Percentiles rank a stretch among this genome's conserved stretches.
Evolutionary conservation across 2,888 invertebrate genomes (phyloP).

Genomic region (Tenodera sinensis): DNA sequence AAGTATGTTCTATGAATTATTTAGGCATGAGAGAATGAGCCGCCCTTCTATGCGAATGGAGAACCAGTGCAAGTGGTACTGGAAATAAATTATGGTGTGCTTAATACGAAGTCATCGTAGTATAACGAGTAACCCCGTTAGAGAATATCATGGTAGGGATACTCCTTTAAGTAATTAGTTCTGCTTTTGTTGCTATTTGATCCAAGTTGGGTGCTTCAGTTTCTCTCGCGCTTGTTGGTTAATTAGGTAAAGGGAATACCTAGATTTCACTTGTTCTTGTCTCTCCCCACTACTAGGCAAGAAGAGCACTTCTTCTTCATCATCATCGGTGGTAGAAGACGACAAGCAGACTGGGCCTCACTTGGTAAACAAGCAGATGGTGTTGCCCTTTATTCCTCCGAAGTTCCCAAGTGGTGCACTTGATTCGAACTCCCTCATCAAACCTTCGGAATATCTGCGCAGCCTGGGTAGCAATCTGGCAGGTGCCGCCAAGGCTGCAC

Average conservation of each 20-base stretch:
- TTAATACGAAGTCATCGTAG: background rate
- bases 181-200: background rate
- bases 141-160: background rate
- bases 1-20: background rate
- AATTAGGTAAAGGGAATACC: background rate
- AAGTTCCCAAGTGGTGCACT: constrained; percentile 71
- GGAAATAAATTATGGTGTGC: background rate
- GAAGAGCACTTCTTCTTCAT: background rate
- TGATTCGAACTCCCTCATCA: constrained; percentile 80
- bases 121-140: background rate
- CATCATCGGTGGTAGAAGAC: background rate
- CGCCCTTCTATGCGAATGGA: too few relatives aligned
- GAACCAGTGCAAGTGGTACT: too few relatives aligned
- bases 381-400: constrained; percentile 85
- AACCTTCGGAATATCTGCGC: constrained; percentile 87
- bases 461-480: constrained; percentile 55
- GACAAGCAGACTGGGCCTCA: constrained; percentile 37
- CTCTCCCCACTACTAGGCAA: background rate
- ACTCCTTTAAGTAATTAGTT: background rate
- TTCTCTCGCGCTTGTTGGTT: background rate
- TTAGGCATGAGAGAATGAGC: background rate
- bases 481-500: constrained; percentile 29
- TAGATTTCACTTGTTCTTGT: background rate
- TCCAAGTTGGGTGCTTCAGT: background rate
- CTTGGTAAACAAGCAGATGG: constrained; percentile 81